Conservation (phyloP, 2,888 invertebrate genomes). For the Spatulosminthurus flaviceps region DNA sequence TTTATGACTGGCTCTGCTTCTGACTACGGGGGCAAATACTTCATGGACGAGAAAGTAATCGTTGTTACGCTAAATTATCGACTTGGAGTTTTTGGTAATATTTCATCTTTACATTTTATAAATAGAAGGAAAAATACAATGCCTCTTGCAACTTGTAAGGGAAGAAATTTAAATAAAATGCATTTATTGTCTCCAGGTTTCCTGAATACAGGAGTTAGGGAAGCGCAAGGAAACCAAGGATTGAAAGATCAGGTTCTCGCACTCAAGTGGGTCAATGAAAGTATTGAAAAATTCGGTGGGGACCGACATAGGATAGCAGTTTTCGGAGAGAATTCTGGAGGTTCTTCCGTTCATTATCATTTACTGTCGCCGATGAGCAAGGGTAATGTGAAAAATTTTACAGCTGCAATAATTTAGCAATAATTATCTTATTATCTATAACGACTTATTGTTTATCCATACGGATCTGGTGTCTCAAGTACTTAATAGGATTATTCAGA, state of each 20-base stretch:
- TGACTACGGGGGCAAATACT: constrained; percentile 60
- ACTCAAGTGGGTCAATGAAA: constrained; percentile 60
- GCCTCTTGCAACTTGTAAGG: background rate
- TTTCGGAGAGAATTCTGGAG: constrained; percentile 58
- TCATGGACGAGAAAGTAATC: constrained; percentile 62
- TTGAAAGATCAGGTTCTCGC: constrained; percentile 59
- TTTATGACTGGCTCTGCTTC: constrained; percentile 60
- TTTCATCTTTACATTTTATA: background rate
- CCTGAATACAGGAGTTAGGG: constrained; percentile 52
- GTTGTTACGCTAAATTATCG: constrained; percentile 59
- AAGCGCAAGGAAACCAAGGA: constrained; percentile 52
- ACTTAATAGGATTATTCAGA: no score
- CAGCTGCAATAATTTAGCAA: no score
- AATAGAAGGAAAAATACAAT: no score
- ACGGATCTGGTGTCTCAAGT: no score
- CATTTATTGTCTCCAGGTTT: constrained; percentile 41
- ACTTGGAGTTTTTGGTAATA: constrained; percentile 55
- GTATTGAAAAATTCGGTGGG: constrained; percentile 57
- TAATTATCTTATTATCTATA: no score
- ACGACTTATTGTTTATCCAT: no score
- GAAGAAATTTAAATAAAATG: no score
- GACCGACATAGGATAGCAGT: constrained; percentile 50
- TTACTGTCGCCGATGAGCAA: constrained; percentile 58
- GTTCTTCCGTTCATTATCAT: constrained; percentile 59
- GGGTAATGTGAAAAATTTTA: constrained; percentile 46